Evolutionary conservation across 2,888 invertebrate genomes (phyloP), one percentile per base, ranked within the genome.

Genomic region (Idaea biselata): DNA sequence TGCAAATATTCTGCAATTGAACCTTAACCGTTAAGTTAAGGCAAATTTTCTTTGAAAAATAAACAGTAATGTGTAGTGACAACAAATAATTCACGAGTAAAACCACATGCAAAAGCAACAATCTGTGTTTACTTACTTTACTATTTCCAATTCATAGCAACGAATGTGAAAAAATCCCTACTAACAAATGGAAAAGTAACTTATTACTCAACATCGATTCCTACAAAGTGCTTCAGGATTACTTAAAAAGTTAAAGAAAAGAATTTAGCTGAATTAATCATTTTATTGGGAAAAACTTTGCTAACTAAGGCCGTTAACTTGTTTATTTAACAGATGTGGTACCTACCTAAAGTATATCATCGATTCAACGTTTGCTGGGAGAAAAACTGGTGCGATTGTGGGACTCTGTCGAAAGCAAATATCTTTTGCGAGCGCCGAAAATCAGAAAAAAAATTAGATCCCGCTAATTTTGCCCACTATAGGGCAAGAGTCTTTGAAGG

Each of bases 211-310:
- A 78, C 79, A 79, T 79, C 81, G 80, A 82, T 81, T 78, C 75
- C 77, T 78, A 76, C 82, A 81, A 80, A 79, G 78, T 83, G 83
- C 81, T 85, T 86, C 82, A 74, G 78, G 76, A 82, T 85, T 86
- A 85, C 85, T 86, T 80, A 79, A 79, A 78, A 86, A 86, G 86
- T 86, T 84, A 81, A 79, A 78, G 78, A 76, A 77, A 77, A 74
- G 77, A 80, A 81, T 82, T 75, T 75, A 77, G 76, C 80, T 79
- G 77, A 79, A 79, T 82, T 82, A 81, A 80, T 84, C 77, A 79
- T 80, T 75, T 63, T 65, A 63, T 66, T 63, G 54, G 53, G 54
- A 60, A 33, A 31, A 67, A 58, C 7, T 55, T 44, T 8, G 2
- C 11, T 44, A 44, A 44, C 6, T 44, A 44, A 1, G 44, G 11